Percentiles rank a stretch among this genome's conserved stretches.
These are phyloP conservation scores for Murina feae DNA, from an alignment of 2,113 vertebrate genomes.

Conservation along the genomic window DNA sequence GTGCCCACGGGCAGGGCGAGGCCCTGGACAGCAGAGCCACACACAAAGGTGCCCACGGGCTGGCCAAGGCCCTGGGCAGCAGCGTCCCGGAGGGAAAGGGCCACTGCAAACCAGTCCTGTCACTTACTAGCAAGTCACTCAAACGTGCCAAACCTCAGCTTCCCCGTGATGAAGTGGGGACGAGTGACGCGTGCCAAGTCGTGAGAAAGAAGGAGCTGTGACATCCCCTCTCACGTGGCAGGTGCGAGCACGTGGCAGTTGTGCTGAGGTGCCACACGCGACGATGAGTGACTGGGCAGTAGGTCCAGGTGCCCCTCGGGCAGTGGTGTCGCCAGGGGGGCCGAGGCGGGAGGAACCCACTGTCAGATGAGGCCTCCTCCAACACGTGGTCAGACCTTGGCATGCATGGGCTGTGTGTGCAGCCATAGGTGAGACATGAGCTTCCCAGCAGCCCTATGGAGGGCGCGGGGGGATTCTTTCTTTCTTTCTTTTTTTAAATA, in stretches of 20 bases:
- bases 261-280: not conserved
- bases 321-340: not conserved
- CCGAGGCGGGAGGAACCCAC: not conserved
- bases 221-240: not conserved
- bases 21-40: no score
- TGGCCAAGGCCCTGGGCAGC: no score
- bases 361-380: not conserved
- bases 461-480: no score
- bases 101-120: not conserved
- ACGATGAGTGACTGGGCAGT: not conserved
- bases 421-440: not conserved
- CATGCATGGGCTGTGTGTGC: not conserved
- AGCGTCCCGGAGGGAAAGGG: fast-evolving
- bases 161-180: not conserved
- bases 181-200: not conserved
- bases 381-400: not conserved
- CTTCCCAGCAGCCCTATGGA: not conserved
- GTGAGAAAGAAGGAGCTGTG: not conserved
- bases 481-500: no score
- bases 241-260: not conserved
- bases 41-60: no score
- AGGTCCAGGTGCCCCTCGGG: no score
- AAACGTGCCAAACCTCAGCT: not conserved
- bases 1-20: no score
- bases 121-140: not conserved